Evolutionary conservation across 2,113 vertebrate species (phyloP).

Genomic region (Ammodramus savannarum): DNA sequence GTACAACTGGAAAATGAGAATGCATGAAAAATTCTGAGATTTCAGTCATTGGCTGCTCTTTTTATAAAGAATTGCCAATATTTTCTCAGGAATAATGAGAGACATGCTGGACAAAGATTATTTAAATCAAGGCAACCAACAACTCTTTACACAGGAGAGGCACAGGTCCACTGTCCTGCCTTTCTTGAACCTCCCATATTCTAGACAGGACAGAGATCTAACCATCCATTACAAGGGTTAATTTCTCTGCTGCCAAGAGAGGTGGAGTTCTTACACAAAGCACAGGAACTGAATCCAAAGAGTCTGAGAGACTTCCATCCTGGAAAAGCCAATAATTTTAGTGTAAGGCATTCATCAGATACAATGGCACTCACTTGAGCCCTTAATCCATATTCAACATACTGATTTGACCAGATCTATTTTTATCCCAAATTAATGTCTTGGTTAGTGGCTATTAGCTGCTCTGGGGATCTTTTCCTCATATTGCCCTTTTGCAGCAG

Average conservation of each 20-base stretch:
- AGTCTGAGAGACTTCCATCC: neutral
- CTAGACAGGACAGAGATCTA: neutral
- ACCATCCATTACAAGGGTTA: neutral
- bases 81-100: neutral
- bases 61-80: neutral
- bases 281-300: neutral
- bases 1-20: neutral
- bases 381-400: neutral
- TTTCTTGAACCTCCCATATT: neutral
- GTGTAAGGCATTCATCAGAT: neutral
- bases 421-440: neutral
- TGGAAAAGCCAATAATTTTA: neutral
- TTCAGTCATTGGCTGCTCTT: neutral
- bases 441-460: neutral
- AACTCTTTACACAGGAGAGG: neutral
- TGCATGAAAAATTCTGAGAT: neutral
- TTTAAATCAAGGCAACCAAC: neutral
- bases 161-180: neutral
- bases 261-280: neutral
- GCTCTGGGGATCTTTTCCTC: neutral
- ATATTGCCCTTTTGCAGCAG: neutral
- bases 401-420: neutral
- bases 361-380: neutral
- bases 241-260: neutral
- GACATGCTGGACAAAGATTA: neutral